phyloP scores from a whole-genome alignment of 2,797 vertebrate genomes.

The Bovichtus diacanthus region DNA sequence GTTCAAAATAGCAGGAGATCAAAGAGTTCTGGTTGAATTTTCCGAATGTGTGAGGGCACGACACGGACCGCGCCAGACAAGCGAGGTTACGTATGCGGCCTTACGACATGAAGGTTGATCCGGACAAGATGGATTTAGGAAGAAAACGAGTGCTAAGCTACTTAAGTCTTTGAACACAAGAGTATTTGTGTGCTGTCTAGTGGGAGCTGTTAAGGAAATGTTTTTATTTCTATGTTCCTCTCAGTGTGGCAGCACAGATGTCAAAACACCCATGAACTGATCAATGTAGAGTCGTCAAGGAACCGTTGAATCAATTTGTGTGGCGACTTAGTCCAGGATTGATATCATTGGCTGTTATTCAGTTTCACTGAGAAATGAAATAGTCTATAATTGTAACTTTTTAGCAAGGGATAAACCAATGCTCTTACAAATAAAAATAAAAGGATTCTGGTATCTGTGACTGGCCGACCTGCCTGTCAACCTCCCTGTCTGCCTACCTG shows the following conservation, averaged over 20 bases:
- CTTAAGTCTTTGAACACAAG: slow-evolving; percentile 3
- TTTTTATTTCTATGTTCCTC: background rate
- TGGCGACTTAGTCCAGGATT: background rate
- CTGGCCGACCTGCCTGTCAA: too few relatives aligned
- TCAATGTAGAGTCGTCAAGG: background rate
- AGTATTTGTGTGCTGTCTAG: slow-evolving; percentile 4
- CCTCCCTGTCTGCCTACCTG: too few relatives aligned
- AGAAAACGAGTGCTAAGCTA: slow-evolving; percentile 15
- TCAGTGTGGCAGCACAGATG: slow-evolving; percentile 11
- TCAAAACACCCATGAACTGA: background rate
- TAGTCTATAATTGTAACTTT: background rate
- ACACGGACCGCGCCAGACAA: slow-evolving; percentile 10
- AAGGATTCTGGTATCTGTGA: too few relatives aligned
- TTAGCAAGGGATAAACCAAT: rapidly evolving
- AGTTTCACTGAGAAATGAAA: background rate
- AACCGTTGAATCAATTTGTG: slow-evolving; percentile 2
- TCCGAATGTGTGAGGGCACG: slow-evolving; percentile 56
- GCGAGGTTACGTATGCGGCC: slow-evolving; percentile 42
- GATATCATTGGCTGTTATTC: slow-evolving; percentile 1
- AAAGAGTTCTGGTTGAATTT: slow-evolving; percentile 65
- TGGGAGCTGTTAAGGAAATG: background rate
- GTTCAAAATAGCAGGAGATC: slow-evolving; percentile 75
- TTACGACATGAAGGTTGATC: slow-evolving; percentile 32
- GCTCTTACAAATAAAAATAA: too few relatives aligned
- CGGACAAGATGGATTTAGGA: slow-evolving; percentile 28